Percentiles rank a stretch among this genome's conserved stretches.
Evolutionary conservation across 1,140 invertebrate genomes (phyloP).

Genomic region (Cydia fagiglandana): DNA sequence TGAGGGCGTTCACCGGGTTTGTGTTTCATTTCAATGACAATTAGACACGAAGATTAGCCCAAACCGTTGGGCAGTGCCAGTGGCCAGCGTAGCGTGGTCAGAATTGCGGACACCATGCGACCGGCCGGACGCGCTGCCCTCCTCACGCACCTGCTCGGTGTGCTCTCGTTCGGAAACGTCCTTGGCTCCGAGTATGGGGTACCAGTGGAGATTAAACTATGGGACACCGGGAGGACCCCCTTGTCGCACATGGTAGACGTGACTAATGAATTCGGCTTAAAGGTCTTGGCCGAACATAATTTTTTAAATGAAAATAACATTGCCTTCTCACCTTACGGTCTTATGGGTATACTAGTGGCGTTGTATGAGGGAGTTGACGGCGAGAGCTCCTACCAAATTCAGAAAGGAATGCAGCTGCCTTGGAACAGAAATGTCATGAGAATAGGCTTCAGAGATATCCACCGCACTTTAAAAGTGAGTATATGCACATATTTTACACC

Average conservation of each 20-base stretch:
- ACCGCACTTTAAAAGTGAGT: constrained; percentile 86
- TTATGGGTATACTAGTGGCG: constrained; percentile 87
- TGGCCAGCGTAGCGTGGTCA: constrained; percentile 51
- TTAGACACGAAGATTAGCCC: constrained; percentile 56
- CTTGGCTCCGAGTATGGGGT: constrained; percentile 53
- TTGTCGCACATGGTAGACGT: constrained; percentile 87
- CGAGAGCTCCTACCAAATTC: constrained; percentile 84
- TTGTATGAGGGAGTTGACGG: constrained; percentile 88
- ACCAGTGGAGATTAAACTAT: constrained; percentile 70
- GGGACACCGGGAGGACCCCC: constrained; percentile 76
- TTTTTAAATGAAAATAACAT: constrained; percentile 87
- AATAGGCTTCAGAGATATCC: constrained; percentile 89
- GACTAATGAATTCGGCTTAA: constrained; percentile 86
- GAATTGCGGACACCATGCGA: constrained; percentile 17
- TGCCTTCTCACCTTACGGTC: constrained; percentile 90
- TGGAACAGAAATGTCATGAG: constrained; percentile 84
- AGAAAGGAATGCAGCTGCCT: constrained; percentile 83
- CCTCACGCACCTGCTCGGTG: neutral
- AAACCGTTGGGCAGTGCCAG: constrained; percentile 39
- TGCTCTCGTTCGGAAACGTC: neutral
- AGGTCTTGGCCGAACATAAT: constrained; percentile 84
- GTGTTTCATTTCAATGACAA: constrained; percentile 58
- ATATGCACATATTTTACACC: neutral
- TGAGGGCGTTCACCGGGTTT: constrained; percentile 66
- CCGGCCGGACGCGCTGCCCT: constrained; percentile 7